Percentiles rank a stretch among this genome's conserved stretches.
These are phyloP conservation scores for Elachura formosa DNA, from an alignment of 2,113 vertebrate species.

Conservation along the genomic window DNA sequence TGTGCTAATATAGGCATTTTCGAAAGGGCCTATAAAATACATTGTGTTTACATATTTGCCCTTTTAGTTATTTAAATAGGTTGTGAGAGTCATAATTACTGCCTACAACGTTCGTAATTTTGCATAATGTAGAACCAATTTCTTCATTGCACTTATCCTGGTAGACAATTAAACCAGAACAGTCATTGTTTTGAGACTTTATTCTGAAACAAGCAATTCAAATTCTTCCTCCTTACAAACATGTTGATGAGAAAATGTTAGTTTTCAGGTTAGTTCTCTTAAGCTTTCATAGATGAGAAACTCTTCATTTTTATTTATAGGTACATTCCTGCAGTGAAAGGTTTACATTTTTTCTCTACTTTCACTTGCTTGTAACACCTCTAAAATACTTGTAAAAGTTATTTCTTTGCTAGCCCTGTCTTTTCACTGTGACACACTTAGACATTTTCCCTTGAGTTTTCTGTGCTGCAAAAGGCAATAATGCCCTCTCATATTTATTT, in stretches of 20 bases:
- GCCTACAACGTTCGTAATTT: slow-evolving; percentile 42
- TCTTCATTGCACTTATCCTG: neutral
- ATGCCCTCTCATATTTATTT: slow-evolving; percentile 48
- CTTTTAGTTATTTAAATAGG: slow-evolving; percentile 36
- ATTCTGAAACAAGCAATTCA: neutral
- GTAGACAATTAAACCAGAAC: neutral
- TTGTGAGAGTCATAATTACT: slow-evolving; percentile 41
- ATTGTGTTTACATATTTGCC: neutral
- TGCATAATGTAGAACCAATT: neutral
- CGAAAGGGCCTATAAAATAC: neutral
- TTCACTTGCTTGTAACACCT: neutral
- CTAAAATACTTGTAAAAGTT: slow-evolving; percentile 41
- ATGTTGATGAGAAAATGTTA: neutral
- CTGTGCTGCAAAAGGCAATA: slow-evolving; percentile 35
- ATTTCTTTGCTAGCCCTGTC: neutral
- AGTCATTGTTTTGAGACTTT: neutral
- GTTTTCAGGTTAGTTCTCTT: neutral
- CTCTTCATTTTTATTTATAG: neutral
- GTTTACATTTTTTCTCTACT: slow-evolving; percentile 1
- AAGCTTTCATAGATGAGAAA: neutral
- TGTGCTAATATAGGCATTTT: neutral
- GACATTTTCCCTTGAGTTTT: slow-evolving; percentile 21
- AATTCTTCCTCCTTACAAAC: neutral
- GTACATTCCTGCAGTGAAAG: neutral
- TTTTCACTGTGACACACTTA: slow-evolving; percentile 17